These are phyloP conservation scores for Xanthostigma xanthostigma DNA, from an alignment of 2,888 invertebrate genomes.

Conservation along the genomic window DNA sequence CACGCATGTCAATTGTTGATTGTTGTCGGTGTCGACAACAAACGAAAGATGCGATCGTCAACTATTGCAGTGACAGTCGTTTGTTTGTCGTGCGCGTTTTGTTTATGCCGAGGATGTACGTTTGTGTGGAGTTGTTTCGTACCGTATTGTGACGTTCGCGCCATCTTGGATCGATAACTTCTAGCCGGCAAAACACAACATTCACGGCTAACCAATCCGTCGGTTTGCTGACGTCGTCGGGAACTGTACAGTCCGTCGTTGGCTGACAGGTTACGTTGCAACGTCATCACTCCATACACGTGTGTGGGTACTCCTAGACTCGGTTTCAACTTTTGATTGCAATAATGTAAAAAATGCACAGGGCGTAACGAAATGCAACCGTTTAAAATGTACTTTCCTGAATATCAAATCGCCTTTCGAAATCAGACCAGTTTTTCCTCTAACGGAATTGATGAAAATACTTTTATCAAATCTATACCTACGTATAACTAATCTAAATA, in stretches of 20 bases:
- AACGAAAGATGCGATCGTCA: background rate
- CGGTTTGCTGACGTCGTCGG: slow-evolving; percentile 2
- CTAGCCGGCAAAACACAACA: too few relatives aligned
- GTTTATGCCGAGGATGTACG: background rate
- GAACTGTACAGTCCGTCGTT: background rate
- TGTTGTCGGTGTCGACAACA: too few relatives aligned
- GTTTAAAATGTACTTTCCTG: too few relatives aligned
- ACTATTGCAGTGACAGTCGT: background rate
- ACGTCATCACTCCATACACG: background rate
- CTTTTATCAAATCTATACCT: too few relatives aligned
- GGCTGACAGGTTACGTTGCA: background rate
- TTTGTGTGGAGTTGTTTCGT: slow-evolving; percentile 1
- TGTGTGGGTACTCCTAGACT: background rate
- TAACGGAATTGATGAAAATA: too few relatives aligned
- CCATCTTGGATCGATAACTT: slow-evolving; percentile 16
- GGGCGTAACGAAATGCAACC: too few relatives aligned
- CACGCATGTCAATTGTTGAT: background rate
- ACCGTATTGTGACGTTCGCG: slow-evolving; percentile 8
- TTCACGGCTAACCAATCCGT: background rate
- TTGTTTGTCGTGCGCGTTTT: background rate
- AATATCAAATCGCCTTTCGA: too few relatives aligned
- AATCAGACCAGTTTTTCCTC: too few relatives aligned
- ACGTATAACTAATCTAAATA: too few relatives aligned
- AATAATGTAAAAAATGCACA: too few relatives aligned
- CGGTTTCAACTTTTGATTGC: background rate